Evolutionary conservation across 2,113 vertebrate genomes (phyloP).

Genomic region (Bombycilla garrulus): DNA sequence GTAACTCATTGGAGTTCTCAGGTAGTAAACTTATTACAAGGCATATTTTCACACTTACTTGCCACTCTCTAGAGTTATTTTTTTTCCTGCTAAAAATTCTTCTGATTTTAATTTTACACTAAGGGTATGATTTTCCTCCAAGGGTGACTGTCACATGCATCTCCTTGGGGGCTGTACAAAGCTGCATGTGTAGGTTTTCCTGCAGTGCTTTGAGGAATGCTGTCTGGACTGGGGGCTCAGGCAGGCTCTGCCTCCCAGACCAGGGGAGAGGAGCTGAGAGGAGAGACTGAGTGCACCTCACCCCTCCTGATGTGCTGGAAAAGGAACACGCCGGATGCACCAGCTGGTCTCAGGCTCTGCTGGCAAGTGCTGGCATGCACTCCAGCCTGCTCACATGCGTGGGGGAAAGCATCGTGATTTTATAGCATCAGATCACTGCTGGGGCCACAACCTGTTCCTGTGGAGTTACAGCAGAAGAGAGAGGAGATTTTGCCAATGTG

Average conservation of each 20-base stretch:
- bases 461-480: not conserved
- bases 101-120: not conserved
- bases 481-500: slow-evolving; percentile 39
- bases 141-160: not conserved
- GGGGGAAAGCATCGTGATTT: not conserved
- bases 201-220: not conserved
- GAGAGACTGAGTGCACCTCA: not conserved
- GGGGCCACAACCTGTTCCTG: not conserved
- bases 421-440: not conserved
- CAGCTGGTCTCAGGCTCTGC: not conserved
- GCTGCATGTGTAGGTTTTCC: not conserved
- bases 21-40: not conserved
- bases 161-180: not conserved
- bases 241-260: not conserved
- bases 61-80: not conserved
- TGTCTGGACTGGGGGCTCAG: not conserved
- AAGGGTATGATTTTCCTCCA: not conserved
- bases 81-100: not conserved
- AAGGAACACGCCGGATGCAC: not conserved
- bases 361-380: not conserved
- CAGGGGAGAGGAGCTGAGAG: not conserved
- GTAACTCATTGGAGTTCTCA: not conserved
- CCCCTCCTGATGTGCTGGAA: rapidly evolving
- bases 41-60: not conserved
- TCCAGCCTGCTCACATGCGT: not conserved